phyloP scores from a whole-genome alignment of 2,888 invertebrate genomes.

The Drosophila koepferae region DNA sequence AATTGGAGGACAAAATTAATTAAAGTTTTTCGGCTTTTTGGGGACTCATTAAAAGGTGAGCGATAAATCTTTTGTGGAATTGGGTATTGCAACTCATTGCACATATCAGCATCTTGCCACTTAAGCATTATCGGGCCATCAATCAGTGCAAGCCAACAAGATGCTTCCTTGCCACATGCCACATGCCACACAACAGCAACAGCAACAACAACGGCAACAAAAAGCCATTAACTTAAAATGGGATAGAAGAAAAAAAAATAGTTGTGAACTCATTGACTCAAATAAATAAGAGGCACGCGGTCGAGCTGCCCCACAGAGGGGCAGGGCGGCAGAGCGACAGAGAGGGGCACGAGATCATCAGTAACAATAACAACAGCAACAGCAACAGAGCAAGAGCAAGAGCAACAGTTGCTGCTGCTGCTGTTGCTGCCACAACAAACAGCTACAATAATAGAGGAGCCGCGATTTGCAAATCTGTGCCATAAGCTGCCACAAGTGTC shows the following conservation, averaged over 20 bases:
- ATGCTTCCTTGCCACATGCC: slow-evolving; percentile 65
- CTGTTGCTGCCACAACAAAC: slow-evolving; percentile 64
- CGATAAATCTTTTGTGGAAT: slow-evolving; percentile 20
- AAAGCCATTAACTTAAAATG: slow-evolving; percentile 61
- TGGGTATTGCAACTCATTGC: slow-evolving; percentile 40
- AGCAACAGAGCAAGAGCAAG: slow-evolving; percentile 24
- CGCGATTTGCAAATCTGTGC: slow-evolving; percentile 79
- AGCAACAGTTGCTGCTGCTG: slow-evolving; percentile 17
- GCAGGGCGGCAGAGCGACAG: not conserved
- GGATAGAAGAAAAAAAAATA: slow-evolving; percentile 54
- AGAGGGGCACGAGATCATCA: slow-evolving; percentile 58
- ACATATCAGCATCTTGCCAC: slow-evolving; percentile 69
- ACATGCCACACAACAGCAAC: slow-evolving; percentile 43
- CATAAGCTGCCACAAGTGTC: slow-evolving; percentile 78
- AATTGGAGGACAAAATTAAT: slow-evolving; percentile 24
- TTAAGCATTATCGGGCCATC: slow-evolving; percentile 72
- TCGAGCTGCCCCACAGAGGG: slow-evolving; percentile 29
- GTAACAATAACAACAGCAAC: slow-evolving; percentile 67
- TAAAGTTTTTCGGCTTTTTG: slow-evolving; percentile 20
- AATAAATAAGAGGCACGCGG: slow-evolving; percentile 79
- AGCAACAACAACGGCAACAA: slow-evolving; percentile 37
- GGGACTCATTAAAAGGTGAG: slow-evolving; percentile 41
- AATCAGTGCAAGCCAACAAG: slow-evolving; percentile 72
- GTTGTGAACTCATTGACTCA: slow-evolving; percentile 80
- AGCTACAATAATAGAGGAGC: slow-evolving; percentile 76